These are phyloP conservation scores for Cephalopholis sonnerati DNA, from an alignment of 2,113 vertebrate genomes.

Conservation along the genomic window DNA sequence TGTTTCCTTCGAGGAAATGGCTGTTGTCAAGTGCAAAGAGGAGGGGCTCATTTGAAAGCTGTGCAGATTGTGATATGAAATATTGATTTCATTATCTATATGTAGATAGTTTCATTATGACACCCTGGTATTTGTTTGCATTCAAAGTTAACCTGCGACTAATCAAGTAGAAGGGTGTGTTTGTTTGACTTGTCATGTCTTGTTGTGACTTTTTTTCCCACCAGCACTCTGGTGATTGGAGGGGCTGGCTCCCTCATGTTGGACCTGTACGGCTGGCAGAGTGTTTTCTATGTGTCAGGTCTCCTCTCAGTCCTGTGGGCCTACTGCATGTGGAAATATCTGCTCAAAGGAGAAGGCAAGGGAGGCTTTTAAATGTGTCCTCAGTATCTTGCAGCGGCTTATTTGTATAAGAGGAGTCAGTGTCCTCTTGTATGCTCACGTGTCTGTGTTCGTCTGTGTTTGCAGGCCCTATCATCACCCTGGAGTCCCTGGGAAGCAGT, in stretches of 20 bases:
- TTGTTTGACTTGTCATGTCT: constrained; percentile 28
- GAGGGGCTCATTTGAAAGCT: not conserved
- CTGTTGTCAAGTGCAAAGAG: not conserved
- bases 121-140: not conserved
- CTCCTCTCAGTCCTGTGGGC: constrained; percentile 93
- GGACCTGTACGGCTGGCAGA: constrained; percentile 93
- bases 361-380: constrained; percentile 3
- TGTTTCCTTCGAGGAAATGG: not conserved
- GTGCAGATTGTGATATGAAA: not conserved
- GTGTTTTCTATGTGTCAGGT: constrained; percentile 93
- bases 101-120: not conserved
- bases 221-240: constrained; percentile 92
- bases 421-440: constrained; percentile 20
- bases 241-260: constrained; percentile 92
- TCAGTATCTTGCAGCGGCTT: constrained; percentile 8
- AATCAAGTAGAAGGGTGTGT: not conserved
- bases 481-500: constrained; percentile 85
- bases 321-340: constrained; percentile 92
- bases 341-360: constrained; percentile 91
- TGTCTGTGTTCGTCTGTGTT: constrained; percentile 38
- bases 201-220: not conserved
- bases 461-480: constrained; percentile 88
- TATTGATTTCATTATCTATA: not conserved
- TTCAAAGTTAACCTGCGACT: not conserved
- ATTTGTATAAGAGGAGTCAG: constrained; percentile 29